Conservation (phyloP, 1,140 invertebrate species). For the Scaptomyza montana region DNA sequence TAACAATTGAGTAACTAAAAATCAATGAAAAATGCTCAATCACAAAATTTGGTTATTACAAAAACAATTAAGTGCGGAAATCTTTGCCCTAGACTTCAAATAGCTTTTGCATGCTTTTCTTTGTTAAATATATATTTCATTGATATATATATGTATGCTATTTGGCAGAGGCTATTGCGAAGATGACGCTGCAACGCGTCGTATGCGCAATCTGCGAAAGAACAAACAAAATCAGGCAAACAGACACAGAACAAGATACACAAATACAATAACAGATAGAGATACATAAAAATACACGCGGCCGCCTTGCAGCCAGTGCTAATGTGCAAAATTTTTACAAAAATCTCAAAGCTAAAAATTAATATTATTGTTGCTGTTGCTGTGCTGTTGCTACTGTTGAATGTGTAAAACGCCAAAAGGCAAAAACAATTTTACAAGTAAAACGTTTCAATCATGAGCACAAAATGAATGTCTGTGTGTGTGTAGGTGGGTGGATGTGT, state of each 20-base stretch:
- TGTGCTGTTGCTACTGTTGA: no score
- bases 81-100: slow-evolving; percentile 14
- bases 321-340: slow-evolving; percentile 50
- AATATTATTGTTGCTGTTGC: slow-evolving; percentile 6
- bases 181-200: slow-evolving; percentile 67
- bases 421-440: slow-evolving; percentile 21
- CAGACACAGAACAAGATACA: neutral
- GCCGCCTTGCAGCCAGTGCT: slow-evolving; percentile 53
- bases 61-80: slow-evolving; percentile 30
- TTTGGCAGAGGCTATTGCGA: slow-evolving; percentile 27
- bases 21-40: neutral
- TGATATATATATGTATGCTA: slow-evolving; percentile 2
- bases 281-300: slow-evolving; percentile 14
- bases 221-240: slow-evolving; percentile 33
- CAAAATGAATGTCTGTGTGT: slow-evolving; percentile 1
- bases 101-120: neutral
- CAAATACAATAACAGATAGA: slow-evolving; percentile 14
- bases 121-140: neutral
- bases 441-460: slow-evolving; percentile 53
- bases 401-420: slow-evolving; percentile 12
- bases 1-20: slow-evolving; percentile 2
- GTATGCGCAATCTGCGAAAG: slow-evolving; percentile 36
- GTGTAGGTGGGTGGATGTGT: slow-evolving; percentile 21
- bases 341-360: slow-evolving; percentile 33
- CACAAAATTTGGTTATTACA: neutral